A percentile compares a stretch with the other conserved stretches of the same genome.
phyloP scores from a whole-genome alignment of 2,797 vertebrate species.

The Petrocephalus sullivani region DNA sequence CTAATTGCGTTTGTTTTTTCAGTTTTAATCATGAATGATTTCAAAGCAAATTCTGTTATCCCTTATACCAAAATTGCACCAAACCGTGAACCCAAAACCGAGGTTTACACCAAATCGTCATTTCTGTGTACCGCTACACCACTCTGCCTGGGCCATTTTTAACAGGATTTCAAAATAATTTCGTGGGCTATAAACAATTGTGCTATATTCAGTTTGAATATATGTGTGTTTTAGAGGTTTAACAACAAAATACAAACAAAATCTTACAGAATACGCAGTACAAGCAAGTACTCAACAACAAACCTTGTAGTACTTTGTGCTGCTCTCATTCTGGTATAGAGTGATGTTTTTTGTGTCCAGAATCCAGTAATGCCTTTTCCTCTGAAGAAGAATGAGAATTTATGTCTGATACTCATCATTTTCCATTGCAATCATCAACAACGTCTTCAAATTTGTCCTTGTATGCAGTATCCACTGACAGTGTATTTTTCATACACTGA shows the following conservation, averaged over 20 bases:
- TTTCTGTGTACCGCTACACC: neutral
- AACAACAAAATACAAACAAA: neutral
- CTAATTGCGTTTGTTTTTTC: neutral
- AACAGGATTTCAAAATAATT: neutral
- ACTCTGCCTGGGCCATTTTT: neutral
- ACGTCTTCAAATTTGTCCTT: neutral
- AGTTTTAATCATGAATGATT: neutral
- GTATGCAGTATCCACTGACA: neutral
- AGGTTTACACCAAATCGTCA: neutral
- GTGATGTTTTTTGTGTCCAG: conserved; percentile 62
- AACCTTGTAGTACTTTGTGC: conserved; percentile 68
- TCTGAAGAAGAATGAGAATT: conserved; percentile 42
- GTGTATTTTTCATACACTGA: neutral
- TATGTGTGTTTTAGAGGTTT: neutral
- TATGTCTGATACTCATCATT: neutral
- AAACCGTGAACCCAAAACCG: neutral
- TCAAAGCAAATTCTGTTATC: neutral
- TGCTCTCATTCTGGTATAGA: conserved; percentile 63
- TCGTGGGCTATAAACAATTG: neutral
- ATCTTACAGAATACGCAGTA: neutral
- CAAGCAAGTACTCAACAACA: neutral
- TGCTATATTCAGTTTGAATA: neutral
- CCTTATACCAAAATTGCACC: neutral
- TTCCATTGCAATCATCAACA: neutral
- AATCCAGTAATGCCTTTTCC: conserved; percentile 70